Percentiles rank a stretch among this genome's conserved stretches.
These are phyloP conservation scores for Nesogale talazaci DNA, from an alignment of 2,113 vertebrate species.

Conservation along the genomic window DNA sequence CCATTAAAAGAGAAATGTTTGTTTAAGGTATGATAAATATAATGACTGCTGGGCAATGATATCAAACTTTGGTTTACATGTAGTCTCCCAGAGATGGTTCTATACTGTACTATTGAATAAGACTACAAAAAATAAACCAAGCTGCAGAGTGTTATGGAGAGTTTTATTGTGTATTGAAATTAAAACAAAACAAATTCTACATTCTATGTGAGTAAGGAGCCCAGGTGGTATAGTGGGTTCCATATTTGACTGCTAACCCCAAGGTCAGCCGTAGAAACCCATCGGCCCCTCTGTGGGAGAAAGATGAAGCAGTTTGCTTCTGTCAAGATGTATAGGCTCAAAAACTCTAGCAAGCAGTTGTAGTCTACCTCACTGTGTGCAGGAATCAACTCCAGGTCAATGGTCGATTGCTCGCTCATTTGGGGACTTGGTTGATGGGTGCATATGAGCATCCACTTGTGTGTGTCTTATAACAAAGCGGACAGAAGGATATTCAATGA, in stretches of 20 bases:
- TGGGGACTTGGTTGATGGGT: not conserved
- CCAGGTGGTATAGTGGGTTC: too few species aligned
- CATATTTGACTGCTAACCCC: too few species aligned
- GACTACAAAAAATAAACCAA: not conserved
- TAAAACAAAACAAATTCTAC: not conserved
- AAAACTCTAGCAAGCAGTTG: too few species aligned
- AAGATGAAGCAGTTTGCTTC: too few species aligned
- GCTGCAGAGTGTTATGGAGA: not conserved
- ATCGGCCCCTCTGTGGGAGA: too few species aligned
- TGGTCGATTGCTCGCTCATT: too few species aligned
- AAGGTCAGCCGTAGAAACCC: too few species aligned
- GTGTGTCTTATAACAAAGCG: slow-evolving; percentile 27
- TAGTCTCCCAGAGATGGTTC: not conserved
- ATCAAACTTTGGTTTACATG: not conserved
- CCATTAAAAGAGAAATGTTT: not conserved
- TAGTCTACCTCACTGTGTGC: too few species aligned
- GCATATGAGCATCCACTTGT: not conserved
- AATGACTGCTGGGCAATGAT: not conserved
- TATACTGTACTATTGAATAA: not conserved
- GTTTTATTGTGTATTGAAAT: too few species aligned
- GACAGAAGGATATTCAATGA: not conserved
- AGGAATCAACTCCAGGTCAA: too few species aligned
- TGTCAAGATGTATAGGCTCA: too few species aligned
- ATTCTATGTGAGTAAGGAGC: too few species aligned
- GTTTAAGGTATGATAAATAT: not conserved